Evolutionary conservation across 2,113 vertebrate genomes (phyloP), one percentile per base, ranked within the genome.

Genomic region (Anguilla rostrata): DNA sequence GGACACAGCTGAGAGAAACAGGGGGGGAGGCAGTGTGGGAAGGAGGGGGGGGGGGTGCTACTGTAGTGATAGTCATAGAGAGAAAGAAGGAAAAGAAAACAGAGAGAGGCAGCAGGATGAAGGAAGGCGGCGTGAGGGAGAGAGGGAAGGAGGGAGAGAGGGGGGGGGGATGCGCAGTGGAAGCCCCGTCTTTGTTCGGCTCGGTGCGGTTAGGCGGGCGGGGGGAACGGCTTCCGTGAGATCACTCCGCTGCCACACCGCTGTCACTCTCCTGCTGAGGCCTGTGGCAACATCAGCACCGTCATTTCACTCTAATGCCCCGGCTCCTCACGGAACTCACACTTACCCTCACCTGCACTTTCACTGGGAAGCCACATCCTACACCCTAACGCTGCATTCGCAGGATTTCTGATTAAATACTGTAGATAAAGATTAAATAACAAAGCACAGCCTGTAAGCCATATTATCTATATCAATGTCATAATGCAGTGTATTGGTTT

Each of bases 61-160:
- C 34, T 40, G 80, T 39, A 84, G 82, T 39, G 43, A 84, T 49
- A 84, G 81, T 53, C 53, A 82, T 26, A 43, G 29, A 75, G 75
- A 15, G 49, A 83, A 53, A 84, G 85, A 86, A 49, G n/a, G 78
- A 81, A 71, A 66, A 53, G 83, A 56, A 66, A 78, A 66, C 18
- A 75, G 60, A 78, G 41, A 84, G 81, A 46, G 92, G 92, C 91
- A 56, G 49, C 29, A 82, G 14, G 29, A 81, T 14, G 29, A 15
- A 81, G 80, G 39, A 22, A 40, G 39, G 20, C 18, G 39, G 39
- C 22, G n/a, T 66, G 22, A 84, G 34, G 29, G 26, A 41, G 60
- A 84, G 57, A 83, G 34, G 26, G 34, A 26, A n/a, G 26, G n/a
- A 18, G 3, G 26, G 46, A 46, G 29, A 20, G 83, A 41, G 82